Base-by-base conservation (phyloP, 2,888 invertebrate genomes). In the Xestia rhomboidea region DNA sequence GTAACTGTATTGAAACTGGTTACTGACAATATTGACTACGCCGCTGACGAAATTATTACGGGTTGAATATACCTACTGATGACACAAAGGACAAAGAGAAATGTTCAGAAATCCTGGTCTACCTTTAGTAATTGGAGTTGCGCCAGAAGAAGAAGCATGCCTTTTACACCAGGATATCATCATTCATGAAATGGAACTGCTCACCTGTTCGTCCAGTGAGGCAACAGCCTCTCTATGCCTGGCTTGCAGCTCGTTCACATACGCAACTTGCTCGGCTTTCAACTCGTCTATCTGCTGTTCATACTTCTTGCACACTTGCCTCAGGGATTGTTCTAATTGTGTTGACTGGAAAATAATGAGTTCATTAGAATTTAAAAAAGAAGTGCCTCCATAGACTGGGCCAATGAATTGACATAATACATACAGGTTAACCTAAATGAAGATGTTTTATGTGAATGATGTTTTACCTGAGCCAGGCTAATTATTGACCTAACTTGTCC, bases 171-270 rank as follows among this genome's bases (percentile, higher is more conserved):
- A n/a, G n/a, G n/a, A n/a, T 27, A 57, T 11, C 57, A 15, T 15
- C 57, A 38, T 38, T n/a, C n/a, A n/a, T n/a, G n/a, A n/a, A n/a
- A n/a, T n/a, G n/a, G n/a, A n/a, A n/a, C n/a, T n/a, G n/a, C n/a
- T 38, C 27, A 95, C 96, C 95, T 93, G 92, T 81, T 96, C 96
- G 76, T 97, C 97, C 11, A 97, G 79, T 1, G 91, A 88, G 0
- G 92, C 93, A 11, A 97, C 85, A 1, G 94, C 93, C 51, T 95
- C 94, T 77, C 95, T 92, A 73, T 97, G 96, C 64, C 95, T 91
- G 34, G 93, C 92, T 76, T 93, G 95, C 86, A 97, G 89, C 46
- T 96, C 94, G 63, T 91, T 93, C 13, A 97, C 92, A 67, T 94
- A 93, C 0, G 95, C 93, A 38, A 94, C 89, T 60, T 97, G 97